Evolutionary conservation across 2,113 vertebrate species (phyloP).

Genomic region (Pachyramphus minor): DNA sequence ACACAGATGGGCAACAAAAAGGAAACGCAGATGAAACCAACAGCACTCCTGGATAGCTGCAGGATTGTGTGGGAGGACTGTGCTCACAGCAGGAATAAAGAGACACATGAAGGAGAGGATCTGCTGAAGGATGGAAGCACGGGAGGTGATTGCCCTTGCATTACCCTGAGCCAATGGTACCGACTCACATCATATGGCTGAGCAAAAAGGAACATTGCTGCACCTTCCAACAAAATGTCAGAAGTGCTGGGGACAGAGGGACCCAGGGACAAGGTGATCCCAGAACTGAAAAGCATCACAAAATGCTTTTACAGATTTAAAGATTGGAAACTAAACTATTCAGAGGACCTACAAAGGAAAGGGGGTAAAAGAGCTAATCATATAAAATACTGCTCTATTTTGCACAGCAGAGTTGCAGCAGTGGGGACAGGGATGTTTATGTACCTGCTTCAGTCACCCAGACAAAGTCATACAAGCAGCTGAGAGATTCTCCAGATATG

Average conservation of each 20-base stretch:
- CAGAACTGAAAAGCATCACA: not conserved
- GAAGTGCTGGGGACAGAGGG: not conserved
- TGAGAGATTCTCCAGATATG: not conserved
- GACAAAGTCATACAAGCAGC: not conserved
- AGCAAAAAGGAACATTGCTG: not conserved
- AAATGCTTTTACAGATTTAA: not conserved
- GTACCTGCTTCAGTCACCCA: not conserved
- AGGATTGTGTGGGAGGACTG: not conserved
- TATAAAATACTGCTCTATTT: not conserved
- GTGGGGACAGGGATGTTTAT: not conserved
- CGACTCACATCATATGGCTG: not conserved
- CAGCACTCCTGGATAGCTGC: not conserved
- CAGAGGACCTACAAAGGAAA: not conserved
- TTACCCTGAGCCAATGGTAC: fast-evolving
- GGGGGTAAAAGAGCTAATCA: not conserved
- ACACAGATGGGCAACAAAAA: not conserved
- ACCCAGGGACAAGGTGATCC: not conserved
- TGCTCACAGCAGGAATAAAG: not conserved
- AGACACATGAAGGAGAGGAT: not conserved
- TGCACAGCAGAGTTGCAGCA: not conserved
- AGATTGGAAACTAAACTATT: not conserved
- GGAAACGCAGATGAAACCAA: not conserved
- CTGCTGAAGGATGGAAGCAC: not conserved
- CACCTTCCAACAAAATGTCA: not conserved
- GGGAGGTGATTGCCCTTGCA: not conserved